Evolutionary conservation across 2,113 vertebrate genomes (phyloP), one percentile per base, ranked within the genome.

Genomic region (Psilopogon haemacephalus): DNA sequence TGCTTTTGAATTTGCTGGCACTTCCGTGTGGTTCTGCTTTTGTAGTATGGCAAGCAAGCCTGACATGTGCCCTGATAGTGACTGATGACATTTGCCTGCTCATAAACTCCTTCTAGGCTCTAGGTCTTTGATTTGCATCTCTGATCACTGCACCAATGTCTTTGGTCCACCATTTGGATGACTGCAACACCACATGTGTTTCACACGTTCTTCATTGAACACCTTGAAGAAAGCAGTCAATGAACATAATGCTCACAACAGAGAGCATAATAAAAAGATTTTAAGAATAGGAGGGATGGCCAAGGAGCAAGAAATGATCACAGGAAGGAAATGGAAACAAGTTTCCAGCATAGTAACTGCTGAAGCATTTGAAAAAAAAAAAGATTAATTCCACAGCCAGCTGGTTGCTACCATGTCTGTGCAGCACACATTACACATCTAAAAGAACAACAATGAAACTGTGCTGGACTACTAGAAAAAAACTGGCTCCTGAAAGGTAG

Each of bases 1-100:
- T 84, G 72, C 85, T 71, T 93, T 88, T 16, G 15, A 80, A 84
- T 90, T 77, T 86, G 56, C 72, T 90, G 88, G 85, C 76, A 54
- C 46, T 80, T 89, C 37, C 35, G 50, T 26, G 78, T 82, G 64
- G 68, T 86, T 64, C 79, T 83, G 33, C 85, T 86, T 89, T 37
- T 59, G 71, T 17, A 94, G 68, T 5, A 35, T 1, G 26, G 55
- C 68, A 71, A 94, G 52, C 71, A 38, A 55, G 71, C 55, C 79
- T 0, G 0, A 28, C 86, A 73, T 0, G 0, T 87, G 70, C 65
- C n/a, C 74, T 94, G 35, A 65, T 58, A 86, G 27, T 79, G 40
- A 65, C 19, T 30, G 54, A 58, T 21, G 72, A 67, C 55, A 80
- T 85, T 26, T 79, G 37, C 46, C 56, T 2, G 0, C 59, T 55